Base-by-base conservation (phyloP, 2,888 invertebrate genomes). In the Cosmia trapezina region DNA sequence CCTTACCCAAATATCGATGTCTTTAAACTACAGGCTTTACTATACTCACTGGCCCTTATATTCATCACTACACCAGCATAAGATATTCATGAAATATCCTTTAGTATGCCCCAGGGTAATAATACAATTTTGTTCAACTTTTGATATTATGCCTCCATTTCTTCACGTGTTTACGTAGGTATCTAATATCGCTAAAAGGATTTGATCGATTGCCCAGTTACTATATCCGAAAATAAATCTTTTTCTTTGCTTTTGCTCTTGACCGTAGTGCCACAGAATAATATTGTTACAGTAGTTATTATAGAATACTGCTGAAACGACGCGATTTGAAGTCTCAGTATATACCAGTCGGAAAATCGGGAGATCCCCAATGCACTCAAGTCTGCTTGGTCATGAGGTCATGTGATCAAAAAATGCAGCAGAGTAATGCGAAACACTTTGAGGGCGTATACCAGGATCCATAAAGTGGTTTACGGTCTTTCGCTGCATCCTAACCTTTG, bases 151-250 rank as follows among this genome's bases (percentile, higher is more conserved):
- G 22, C 33, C 17, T 63, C 59, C 47, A 59, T 78, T 63, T 19
- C 76, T 49, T 59, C 9, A 63, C 72, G 63, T 78, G 76, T 72
- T 78, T 76, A 60, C 41, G 57, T 78, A 70, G 22, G 68, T 76
- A 70, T 78, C 59, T 60, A 60, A 78, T 76, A 76, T 33, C 63
- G 63, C 53, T 76, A 78, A 76, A 77, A 77, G 73, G 80, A 73
- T 61, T 79, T 79, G 73, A 77, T 77, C 61, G 56, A 77, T 79
- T 45, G 33, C 61, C 19, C 6, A n/a, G 79, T 73, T 12, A 28
- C 17, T 37, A 12, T 61, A 56, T 56, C 49, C 60, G 37, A 57
- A 76, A 77, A 57, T 60, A 72, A 64, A 61, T 78, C 1, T 17
- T 37, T 54, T 61, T 17, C 43, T 70, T 51, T 63, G n/a, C 57